Evolutionary conservation across 1,140 invertebrate genomes (phyloP).

Genomic region (Drosophila jambulina): DNA sequence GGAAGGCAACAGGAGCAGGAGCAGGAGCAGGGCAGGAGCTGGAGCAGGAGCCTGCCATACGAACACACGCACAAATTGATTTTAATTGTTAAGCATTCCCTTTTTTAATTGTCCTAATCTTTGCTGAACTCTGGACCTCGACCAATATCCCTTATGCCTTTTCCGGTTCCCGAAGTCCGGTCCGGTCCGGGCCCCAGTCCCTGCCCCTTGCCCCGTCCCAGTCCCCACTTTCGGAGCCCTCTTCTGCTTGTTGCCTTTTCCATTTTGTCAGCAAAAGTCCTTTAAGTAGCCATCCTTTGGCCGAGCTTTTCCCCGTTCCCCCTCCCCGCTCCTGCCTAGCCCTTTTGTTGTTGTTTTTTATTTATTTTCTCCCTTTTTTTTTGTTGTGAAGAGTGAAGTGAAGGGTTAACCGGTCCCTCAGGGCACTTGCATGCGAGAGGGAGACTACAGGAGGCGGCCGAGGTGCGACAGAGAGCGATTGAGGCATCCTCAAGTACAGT

Average conservation of each 20-base stretch:
- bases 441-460: neutral
- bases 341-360: constrained; percentile 5
- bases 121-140: constrained; percentile 60
- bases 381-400: constrained; percentile 42
- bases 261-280: constrained; percentile 79
- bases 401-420: constrained; percentile 77
- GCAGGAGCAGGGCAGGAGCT: neutral
- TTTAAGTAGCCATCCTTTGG: constrained; percentile 69
- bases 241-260: constrained; percentile 66
- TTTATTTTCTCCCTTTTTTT: neutral
- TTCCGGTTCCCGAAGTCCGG: constrained; percentile 13
- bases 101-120: constrained; percentile 83
- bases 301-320: constrained; percentile 29
- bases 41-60: neutral
- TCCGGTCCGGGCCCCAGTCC: neutral
- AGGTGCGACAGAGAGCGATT: constrained; percentile 38
- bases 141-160: constrained; percentile 70
- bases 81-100: constrained; percentile 82
- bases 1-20: neutral
- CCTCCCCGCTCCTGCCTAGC: no score
- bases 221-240: constrained; percentile 1
- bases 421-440: constrained; percentile 29
- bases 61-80: constrained; percentile 72
- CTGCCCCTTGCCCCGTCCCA: neutral
- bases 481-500: constrained; percentile 65